A percentile compares a stretch with the other conserved stretches of the same genome.
phyloP scores from a whole-genome alignment of 2,888 invertebrate genomes.

The Drosophila yooni region DNA sequence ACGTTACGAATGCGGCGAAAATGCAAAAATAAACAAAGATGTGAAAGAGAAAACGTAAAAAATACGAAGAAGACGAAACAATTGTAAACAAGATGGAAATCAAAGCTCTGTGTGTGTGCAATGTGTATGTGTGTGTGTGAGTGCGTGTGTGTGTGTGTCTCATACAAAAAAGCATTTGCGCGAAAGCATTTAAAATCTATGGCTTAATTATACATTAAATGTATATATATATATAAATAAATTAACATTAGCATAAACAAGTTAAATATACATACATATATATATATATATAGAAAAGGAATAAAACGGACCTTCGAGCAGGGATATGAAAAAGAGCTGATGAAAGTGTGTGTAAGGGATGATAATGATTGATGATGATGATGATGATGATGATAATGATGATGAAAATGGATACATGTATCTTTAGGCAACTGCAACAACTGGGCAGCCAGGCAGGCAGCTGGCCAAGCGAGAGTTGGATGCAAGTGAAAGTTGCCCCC shows the following conservation, averaged over 20 bases:
- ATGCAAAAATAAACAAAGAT: constrained; percentile 54
- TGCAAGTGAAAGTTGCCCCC: constrained; percentile 61
- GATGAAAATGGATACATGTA: constrained; percentile 16
- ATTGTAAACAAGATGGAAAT: constrained; percentile 48
- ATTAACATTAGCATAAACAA: constrained; percentile 30
- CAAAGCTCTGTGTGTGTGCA: constrained; percentile 30
- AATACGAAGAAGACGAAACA: constrained; percentile 27
- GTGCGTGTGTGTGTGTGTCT: constrained; percentile 1
- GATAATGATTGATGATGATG: constrained; percentile 13
- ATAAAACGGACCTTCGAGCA: constrained; percentile 36
- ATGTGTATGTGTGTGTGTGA: constrained; percentile 5
- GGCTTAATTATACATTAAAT: constrained; percentile 19
- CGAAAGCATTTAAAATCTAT: constrained; percentile 52
- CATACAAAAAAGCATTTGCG: constrained; percentile 39
- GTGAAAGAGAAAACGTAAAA: constrained; percentile 53
- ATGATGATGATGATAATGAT: constrained; percentile 21
- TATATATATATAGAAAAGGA: constrained; percentile 12
- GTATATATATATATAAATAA: constrained; percentile 3
- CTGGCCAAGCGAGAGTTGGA: constrained; percentile 26
- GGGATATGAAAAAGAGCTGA: constrained; percentile 43
- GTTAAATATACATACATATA: constrained; percentile 16
- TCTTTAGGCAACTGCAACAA: constrained; percentile 2
- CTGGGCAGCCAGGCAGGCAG: constrained; percentile 14
- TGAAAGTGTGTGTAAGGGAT: constrained; percentile 34
- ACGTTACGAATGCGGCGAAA: constrained; percentile 60